Base-by-base conservation (phyloP, 1,140 invertebrate genomes). In the Penaeus japonicus region DNA sequence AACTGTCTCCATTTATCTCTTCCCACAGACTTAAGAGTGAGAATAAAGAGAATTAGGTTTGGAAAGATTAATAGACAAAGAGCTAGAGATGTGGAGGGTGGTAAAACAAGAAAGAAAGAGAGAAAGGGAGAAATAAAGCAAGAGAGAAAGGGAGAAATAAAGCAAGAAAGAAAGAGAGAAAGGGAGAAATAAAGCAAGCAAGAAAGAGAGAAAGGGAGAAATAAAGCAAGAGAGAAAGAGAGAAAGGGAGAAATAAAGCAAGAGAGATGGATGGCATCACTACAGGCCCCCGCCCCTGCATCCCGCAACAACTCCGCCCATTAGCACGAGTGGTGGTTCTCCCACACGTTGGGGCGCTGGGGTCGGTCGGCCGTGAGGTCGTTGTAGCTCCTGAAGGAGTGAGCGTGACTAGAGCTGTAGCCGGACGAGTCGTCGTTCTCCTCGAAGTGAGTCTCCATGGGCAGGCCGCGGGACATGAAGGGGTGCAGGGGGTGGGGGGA, bases 261-360 rank as follows among this genome's bases (percentile, higher is more conserved):
- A 24, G 22, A 20, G 32, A 73, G 32, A 15, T 15, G 70, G 27
- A 30, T 27, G 35, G 27, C 70, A 73, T 32, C 4, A 24, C 17
- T 24, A 5, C 12, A n/a, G 27, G 4, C 7, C 4, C 0, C 17
- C n/a, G 27, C 70, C 4, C 70, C 10, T 15, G 10, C 10, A 7
- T 0, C 47, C 47, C 47, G 47, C 47, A 7, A 4, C 47, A 15
- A 4, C 70, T 47, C 81, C 22, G 70, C 57, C 27, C 82, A 53
- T 47, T 83, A 87, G 62, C 86, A 87, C 5, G 86, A 87, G 79
- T 87, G 86, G 10, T 87, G 86, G 24, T 87, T 87, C 22, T 87
- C 86, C 86, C 86, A 87, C 3, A 87, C 80, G 22, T 24, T 57
- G 3, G 39, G 24, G 22, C 62, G 22, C 4, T 15, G 32, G 4